phyloP scores from a whole-genome alignment of 2,797 vertebrate species.

The Anguilla pacifica region DNA sequence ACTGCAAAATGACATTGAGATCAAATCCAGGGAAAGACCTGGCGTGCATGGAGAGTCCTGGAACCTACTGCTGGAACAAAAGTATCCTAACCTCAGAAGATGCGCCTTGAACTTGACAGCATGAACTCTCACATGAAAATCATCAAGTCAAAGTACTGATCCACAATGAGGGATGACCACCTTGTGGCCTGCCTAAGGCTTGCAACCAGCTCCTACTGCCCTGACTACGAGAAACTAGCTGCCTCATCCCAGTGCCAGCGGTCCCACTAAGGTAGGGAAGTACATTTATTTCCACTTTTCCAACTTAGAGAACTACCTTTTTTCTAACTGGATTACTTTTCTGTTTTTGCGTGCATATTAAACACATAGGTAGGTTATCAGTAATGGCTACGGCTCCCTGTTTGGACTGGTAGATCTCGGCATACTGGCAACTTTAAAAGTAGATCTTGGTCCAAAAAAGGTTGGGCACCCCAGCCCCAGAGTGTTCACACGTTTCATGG shows the following conservation, averaged over 20 bases:
- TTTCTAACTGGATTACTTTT: background rate
- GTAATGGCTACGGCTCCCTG: background rate
- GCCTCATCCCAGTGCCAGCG: no score
- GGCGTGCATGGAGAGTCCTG: no score
- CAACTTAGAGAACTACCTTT: constrained; percentile 34
- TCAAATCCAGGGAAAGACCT: no score
- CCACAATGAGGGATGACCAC: constrained; percentile 42
- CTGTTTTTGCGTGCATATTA: background rate
- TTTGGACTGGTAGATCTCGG: background rate
- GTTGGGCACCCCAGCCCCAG: no score
- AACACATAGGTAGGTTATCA: background rate
- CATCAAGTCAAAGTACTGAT: background rate
- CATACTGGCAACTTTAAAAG: background rate
- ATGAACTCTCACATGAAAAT: constrained; percentile 44
- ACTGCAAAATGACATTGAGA: constrained; percentile 40
- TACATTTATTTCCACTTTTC: no score
- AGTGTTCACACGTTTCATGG: no score
- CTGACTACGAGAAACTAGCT: constrained; percentile 35
- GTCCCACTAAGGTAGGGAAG: no score
- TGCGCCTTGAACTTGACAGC: constrained; percentile 38
- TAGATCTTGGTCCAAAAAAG: background rate
- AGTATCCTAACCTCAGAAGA: background rate
- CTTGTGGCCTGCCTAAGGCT: constrained; percentile 38
- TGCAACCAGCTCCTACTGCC: constrained; percentile 33
- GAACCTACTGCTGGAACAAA: no score